A percentile compares a stretch with the other conserved stretches of the same genome.
Evolutionary conservation across 35 echinoderm and acorn worm genomes (phyloP).

Genomic region (Strongylocentrotus purpuratus): DNA sequence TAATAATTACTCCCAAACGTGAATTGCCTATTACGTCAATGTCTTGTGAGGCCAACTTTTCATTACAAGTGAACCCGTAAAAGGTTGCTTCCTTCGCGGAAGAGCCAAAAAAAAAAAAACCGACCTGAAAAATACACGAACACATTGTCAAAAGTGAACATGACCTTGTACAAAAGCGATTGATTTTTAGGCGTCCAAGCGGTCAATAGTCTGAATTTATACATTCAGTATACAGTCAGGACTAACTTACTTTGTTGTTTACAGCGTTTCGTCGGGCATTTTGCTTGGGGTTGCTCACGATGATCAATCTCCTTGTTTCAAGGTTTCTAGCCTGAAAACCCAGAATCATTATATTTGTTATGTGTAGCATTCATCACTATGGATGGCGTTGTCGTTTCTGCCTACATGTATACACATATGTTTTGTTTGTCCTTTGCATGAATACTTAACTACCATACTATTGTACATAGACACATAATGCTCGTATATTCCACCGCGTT

Average conservation of each 20-base stretch:
- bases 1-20: background rate
- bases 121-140: background rate
- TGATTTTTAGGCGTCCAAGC: background rate
- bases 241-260: background rate
- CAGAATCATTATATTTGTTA: no score
- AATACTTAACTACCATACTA: no score
- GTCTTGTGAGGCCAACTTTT: background rate
- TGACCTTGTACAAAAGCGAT: background rate
- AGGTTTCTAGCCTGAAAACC: background rate
- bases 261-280: background rate
- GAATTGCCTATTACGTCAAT: background rate
- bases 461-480: no score
- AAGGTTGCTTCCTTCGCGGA: background rate
- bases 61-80: background rate
- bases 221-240: background rate
- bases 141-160: background rate
- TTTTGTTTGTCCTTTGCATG: no score
- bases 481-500: no score
- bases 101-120: background rate
- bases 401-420: no score
- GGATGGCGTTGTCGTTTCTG: no score
- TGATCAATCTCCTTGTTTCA: background rate
- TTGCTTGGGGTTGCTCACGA: background rate
- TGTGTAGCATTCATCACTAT: no score
- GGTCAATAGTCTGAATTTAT: background rate